phyloP scores from a whole-genome alignment of 2,113 vertebrate genomes.

The Nibea coibor region DNA sequence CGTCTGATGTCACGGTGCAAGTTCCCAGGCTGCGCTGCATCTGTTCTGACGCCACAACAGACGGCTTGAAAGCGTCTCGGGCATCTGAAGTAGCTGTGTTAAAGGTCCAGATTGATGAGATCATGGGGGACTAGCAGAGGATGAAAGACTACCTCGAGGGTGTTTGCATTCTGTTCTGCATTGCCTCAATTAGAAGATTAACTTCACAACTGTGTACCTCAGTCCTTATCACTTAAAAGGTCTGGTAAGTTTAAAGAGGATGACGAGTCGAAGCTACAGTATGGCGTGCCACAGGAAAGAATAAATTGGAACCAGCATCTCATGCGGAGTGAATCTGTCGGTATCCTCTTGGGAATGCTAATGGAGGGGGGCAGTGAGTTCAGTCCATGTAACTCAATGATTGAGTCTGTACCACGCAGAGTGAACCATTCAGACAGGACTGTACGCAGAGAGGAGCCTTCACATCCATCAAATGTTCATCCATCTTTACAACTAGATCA shows the following conservation, averaged over 20 bases:
- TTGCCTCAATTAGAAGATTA: slow-evolving; percentile 15
- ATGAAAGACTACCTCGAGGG: slow-evolving; percentile 35
- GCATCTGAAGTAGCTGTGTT: slow-evolving; percentile 39
- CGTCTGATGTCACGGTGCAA: slow-evolving; percentile 8
- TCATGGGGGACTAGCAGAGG: background rate
- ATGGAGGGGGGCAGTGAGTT: slow-evolving; percentile 30
- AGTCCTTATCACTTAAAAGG: background rate
- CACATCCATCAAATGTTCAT: slow-evolving; percentile 27
- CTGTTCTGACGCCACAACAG: slow-evolving; percentile 28
- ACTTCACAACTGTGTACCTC: slow-evolving; percentile 1
- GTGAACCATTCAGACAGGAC: slow-evolving; percentile 21
- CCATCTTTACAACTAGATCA: slow-evolving; percentile 23
- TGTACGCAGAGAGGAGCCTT: background rate
- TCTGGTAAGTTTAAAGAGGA: slow-evolving; percentile 14
- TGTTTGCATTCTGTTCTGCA: slow-evolving; percentile 18
- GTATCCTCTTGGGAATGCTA: slow-evolving; percentile 39
- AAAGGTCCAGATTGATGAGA: slow-evolving; percentile 9
- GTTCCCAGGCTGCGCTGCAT: slow-evolving; percentile 31
- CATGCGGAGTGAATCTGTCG: slow-evolving; percentile 14
- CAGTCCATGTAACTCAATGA: slow-evolving; percentile 35
- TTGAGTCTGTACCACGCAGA: slow-evolving; percentile 14
- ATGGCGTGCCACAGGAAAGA: slow-evolving; percentile 1
- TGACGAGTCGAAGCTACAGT: background rate
- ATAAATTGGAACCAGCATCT: background rate
- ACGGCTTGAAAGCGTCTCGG: slow-evolving; percentile 14